A percentile compares a stretch with the other conserved stretches of the same genome.
These are phyloP conservation scores for Platorchestia sp. DNA, from an alignment of 1,140 invertebrate genomes.

Conservation along the genomic window DNA sequence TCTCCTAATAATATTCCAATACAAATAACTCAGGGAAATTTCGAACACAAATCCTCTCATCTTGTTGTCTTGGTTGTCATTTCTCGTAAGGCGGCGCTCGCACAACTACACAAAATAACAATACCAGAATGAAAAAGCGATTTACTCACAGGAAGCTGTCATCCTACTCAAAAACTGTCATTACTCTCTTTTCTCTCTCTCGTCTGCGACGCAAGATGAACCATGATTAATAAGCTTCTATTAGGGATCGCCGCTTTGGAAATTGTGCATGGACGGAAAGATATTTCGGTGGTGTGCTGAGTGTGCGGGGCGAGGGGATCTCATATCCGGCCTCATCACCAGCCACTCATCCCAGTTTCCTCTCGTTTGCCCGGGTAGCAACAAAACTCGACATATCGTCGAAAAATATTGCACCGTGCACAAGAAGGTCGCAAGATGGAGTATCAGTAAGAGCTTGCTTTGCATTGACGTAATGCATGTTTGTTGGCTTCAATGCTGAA, in stretches of 20 bases:
- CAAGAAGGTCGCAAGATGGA: not conserved
- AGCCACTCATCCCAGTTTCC: constrained; percentile 22
- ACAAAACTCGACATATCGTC: not conserved
- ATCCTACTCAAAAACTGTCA: not conserved
- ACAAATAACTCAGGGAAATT: not conserved
- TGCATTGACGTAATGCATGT: not conserved
- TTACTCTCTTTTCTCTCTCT: not conserved
- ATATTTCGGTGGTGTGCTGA: not conserved
- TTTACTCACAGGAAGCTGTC: not conserved
- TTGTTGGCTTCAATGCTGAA: not conserved
- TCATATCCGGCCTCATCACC: constrained; percentile 39
- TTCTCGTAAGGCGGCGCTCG: not conserved
- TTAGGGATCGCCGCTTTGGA: not conserved
- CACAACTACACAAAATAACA: too few species aligned
- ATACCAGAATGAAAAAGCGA: too few species aligned
- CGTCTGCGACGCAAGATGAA: not conserved
- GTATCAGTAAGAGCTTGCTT: not conserved
- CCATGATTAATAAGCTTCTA: not conserved
- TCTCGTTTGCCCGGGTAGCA: not conserved
- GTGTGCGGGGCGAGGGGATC: not conserved
- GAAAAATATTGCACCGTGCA: not conserved
- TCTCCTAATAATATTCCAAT: not conserved
- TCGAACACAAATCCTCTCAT: not conserved
- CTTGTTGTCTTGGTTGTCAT: not conserved
- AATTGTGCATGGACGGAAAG: not conserved